A percentile compares a stretch with the other conserved stretches of the same genome.
Conservation (phyloP, 1,140 invertebrate genomes). For the Drosophila paulistorum region DNA sequence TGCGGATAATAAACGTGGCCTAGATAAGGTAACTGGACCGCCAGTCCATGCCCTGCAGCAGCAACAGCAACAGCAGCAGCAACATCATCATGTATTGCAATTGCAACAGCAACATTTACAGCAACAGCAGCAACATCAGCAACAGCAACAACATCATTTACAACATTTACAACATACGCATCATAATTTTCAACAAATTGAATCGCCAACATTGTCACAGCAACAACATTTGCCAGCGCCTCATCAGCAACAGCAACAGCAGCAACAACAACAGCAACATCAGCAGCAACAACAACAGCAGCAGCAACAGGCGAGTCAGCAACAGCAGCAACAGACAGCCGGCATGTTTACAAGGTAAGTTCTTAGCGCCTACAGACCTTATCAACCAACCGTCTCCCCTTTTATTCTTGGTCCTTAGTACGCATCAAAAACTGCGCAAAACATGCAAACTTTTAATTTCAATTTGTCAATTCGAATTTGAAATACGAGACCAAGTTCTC, state of each 20-base stretch:
- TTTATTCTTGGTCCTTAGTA: constrained; percentile 19
- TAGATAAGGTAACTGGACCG: constrained; percentile 71
- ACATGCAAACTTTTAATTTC: constrained; percentile 81
- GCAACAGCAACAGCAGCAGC: constrained; percentile 59
- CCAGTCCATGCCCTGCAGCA: constrained; percentile 58
- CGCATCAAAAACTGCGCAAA: constrained; percentile 61
- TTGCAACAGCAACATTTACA: constrained; percentile 65
- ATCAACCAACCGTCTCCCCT: constrained; percentile 25
- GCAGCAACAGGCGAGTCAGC: constrained; percentile 54
- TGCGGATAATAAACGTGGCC: constrained; percentile 74
- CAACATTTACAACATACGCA: constrained; percentile 74
- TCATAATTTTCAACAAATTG: constrained; percentile 72
- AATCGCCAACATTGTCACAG: constrained; percentile 60
- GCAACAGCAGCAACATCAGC: constrained; percentile 61
- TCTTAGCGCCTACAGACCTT: constrained; percentile 63
- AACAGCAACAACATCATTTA: constrained; percentile 71
- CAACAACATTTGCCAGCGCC: constrained; percentile 49
- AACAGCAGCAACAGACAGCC: constrained; percentile 59
- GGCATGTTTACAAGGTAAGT: constrained; percentile 82
- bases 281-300: constrained; percentile 16
- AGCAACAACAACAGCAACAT: constrained; percentile 44
- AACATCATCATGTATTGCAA: constrained; percentile 63
- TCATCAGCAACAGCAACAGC: constrained; percentile 43
- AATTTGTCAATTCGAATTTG: constrained; percentile 75
- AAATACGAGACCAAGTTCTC: constrained; percentile 58